These are phyloP conservation scores for Sesamia inferens DNA, from an alignment of 2,888 invertebrate species.

Conservation along the genomic window DNA sequence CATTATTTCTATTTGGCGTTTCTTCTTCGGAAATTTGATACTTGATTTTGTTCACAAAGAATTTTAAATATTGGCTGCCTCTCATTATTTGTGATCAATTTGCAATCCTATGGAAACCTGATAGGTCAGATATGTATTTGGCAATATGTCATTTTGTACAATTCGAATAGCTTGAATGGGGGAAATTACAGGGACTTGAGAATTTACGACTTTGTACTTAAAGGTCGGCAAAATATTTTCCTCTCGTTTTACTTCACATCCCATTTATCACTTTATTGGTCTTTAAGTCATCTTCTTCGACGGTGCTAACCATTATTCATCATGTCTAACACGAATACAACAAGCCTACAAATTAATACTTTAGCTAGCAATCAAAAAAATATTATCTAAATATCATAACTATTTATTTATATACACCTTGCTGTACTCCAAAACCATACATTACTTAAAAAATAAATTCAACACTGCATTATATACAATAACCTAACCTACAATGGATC, in stretches of 20 bases:
- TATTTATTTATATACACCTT: no score
- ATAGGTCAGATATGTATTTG: constrained; percentile 49
- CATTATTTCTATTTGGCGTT: background rate
- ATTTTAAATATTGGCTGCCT: constrained; percentile 34
- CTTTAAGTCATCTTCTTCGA: background rate
- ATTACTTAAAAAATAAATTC: no score
- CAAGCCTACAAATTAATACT: background rate
- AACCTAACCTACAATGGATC: no score
- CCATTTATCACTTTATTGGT: background rate
- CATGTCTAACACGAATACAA: background rate
- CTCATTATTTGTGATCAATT: constrained; percentile 31
- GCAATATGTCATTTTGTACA: constrained; percentile 39
- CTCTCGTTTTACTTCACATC: background rate
- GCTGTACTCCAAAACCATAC: no score
- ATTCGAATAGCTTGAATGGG: constrained; percentile 28
- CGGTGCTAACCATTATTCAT: background rate
- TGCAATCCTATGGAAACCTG: constrained; percentile 41
- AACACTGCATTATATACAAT: no score
- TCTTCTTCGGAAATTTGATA: constrained; percentile 26
- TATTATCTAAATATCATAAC: background rate
- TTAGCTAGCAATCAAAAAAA: background rate
- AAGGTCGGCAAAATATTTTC: constrained; percentile 8
- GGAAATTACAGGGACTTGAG: constrained; percentile 18
- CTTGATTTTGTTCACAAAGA: constrained; percentile 31
- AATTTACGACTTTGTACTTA: constrained; percentile 22